Conservation (phyloP, 2,888 invertebrate genomes). For the Mesorhabditis belari region DNA sequence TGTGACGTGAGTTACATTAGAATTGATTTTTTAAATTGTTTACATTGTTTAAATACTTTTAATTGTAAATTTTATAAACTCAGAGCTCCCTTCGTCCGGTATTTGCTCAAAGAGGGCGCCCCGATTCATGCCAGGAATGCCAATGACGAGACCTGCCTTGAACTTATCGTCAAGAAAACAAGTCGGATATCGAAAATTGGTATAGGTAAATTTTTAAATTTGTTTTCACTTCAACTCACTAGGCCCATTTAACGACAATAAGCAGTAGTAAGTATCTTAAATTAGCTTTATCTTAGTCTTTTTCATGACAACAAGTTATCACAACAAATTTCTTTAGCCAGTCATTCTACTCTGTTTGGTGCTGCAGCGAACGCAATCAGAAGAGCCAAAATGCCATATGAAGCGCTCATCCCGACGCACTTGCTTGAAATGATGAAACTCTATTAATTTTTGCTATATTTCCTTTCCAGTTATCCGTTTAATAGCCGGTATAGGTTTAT, state of each 20-base stretch:
- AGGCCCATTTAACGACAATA: not conserved
- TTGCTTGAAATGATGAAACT: not conserved
- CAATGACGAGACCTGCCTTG: conserved; percentile 19
- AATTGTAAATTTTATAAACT: conserved; percentile 1
- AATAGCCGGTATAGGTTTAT: too few species aligned
- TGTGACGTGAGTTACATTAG: not conserved
- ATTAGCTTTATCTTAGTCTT: too few species aligned
- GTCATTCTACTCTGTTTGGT: conserved; percentile 13
- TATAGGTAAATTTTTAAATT: conserved; percentile 3
- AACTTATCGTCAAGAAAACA: conserved; percentile 10
- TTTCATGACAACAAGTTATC: too few species aligned
- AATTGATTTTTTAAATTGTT: not conserved
- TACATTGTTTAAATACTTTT: not conserved
- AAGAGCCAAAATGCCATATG: conserved; percentile 6
- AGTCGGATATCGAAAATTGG: not conserved
- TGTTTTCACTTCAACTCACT: not conserved
- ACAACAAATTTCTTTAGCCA: conserved; percentile 20
- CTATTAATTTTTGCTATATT: too few species aligned
- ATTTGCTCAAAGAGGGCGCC: conserved; percentile 19
- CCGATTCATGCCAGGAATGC: conserved; percentile 23
- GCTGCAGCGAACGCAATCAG: conserved; percentile 18
- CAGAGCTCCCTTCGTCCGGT: conserved; percentile 17
- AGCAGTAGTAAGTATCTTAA: not conserved
- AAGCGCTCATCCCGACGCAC: not conserved
- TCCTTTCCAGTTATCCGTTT: too few species aligned